Evolutionary conservation across 2,888 invertebrate species (phyloP).

Genomic region (Plagiodera versicolora): DNA sequence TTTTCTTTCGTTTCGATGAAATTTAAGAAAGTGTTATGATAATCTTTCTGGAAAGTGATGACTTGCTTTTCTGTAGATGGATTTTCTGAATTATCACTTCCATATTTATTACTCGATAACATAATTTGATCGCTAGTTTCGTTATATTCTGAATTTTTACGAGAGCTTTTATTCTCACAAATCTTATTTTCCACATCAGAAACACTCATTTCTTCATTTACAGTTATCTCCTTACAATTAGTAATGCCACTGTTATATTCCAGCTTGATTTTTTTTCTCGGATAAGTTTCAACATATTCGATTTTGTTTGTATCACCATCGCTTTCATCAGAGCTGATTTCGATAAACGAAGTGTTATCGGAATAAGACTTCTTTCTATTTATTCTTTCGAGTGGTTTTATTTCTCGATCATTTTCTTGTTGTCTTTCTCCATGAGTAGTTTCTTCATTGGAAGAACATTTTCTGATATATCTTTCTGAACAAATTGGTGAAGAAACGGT

Average conservation of each 20-base stretch:
- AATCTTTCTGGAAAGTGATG: neutral
- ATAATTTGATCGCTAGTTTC: neutral
- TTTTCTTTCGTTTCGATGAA: neutral
- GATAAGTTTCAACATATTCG: constrained; percentile 7
- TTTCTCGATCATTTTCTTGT: neutral
- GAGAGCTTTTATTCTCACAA: too few species aligned
- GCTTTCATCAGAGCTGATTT: neutral
- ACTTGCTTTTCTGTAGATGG: neutral
- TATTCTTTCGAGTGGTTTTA: neutral
- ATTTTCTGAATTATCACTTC: neutral
- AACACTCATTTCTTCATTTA: neutral
- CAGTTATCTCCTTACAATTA: neutral
- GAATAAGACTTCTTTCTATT: neutral
- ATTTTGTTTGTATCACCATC: neutral
- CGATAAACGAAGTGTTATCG: neutral
- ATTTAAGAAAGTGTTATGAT: neutral
- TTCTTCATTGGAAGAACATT: neutral
- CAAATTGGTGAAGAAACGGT: neutral
- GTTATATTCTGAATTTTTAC: neutral
- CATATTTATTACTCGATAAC: neutral
- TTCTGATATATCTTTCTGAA: constrained; percentile 12
- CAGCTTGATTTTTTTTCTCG: neutral
- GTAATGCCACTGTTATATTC: neutral
- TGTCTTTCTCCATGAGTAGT: neutral
- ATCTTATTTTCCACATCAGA: neutral